Base-by-base conservation (phyloP, 2,888 invertebrate genomes). In the Phragmatobia fuliginosa region DNA sequence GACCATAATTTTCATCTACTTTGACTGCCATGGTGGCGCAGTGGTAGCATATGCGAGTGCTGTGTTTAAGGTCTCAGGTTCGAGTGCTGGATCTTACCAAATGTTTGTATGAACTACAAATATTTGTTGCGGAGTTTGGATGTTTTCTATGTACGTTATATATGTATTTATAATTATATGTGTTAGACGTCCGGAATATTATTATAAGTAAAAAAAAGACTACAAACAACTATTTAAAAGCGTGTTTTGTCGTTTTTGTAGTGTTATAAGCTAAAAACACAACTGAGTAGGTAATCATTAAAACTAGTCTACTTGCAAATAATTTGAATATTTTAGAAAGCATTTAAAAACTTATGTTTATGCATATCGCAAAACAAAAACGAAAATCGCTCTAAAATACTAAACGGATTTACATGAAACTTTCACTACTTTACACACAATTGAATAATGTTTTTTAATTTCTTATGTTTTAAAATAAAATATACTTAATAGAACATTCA, bases 241-340 rank as follows among this genome's bases (percentile, higher is more conserved):
- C 11, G n/a, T 10, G 7, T 49, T 52, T 52, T 1, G 25, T 52
- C 3, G 14, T 25, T 52, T 28, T 11, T 25, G 25, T 52, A 14
- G 14, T 52, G 4, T 52, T 49, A 3, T 10, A 21, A 49, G 49
- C 25, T 28, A 56, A 16, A 14, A 16, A 56, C 16, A 28, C 16
- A 28, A 28, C 16, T 28, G 16, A 14, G 28, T 16, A 25, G 25
- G 28, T 25, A 14, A 25, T 14, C 16, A 28, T 56, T 56, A 28
- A 56, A 28, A 56, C 56, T 16, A 56, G 14, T 28, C 56, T 28
- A 52, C 25, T 56, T 56, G 28, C 25, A 16, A 28, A 56, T 28
- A 56, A 28, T 28, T 56, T 56, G 52, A 52, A 56, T 56, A 56
- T 56, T 56, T 56, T 56, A 56, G 52, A 56, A 56, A 56, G 28